Conservation (phyloP, 2,888 invertebrate genomes). For the Eueremaeus valkanovi region DNA sequence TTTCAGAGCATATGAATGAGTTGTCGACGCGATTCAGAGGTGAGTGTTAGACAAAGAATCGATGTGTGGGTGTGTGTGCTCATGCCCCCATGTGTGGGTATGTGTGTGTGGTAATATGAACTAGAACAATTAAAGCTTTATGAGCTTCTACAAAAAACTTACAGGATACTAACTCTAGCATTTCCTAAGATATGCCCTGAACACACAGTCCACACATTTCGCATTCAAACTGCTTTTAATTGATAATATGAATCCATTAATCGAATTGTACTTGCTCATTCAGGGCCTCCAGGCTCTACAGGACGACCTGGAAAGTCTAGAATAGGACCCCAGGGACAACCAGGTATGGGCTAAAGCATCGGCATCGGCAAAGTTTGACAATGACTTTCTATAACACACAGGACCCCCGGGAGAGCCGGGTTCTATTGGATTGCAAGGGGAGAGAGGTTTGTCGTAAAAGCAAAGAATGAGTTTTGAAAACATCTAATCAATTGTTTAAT, state of each 20-base stretch:
- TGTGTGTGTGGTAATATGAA: too few relatives aligned
- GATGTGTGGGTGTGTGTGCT: too few relatives aligned
- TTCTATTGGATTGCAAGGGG: constrained; percentile 46
- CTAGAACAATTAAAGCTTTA: too few relatives aligned
- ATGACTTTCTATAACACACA: neutral
- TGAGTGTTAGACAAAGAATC: too few relatives aligned
- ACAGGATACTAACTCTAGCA: too few relatives aligned
- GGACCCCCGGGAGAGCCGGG: constrained; percentile 48
- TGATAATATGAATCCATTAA: neutral
- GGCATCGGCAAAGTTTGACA: too few relatives aligned
- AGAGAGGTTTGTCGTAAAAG: constrained; percentile 46
- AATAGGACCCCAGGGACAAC: constrained; percentile 40
- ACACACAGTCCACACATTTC: too few relatives aligned
- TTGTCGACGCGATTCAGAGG: constrained; percentile 62
- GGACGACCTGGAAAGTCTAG: constrained; percentile 53
- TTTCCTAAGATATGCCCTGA: too few relatives aligned
- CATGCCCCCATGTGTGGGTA: too few relatives aligned
- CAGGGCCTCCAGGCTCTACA: constrained; percentile 65
- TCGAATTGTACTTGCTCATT: too few relatives aligned
- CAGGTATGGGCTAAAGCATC: constrained; percentile 43
- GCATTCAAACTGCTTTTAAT: neutral
- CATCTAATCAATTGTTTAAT: neutral
- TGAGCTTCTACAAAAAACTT: too few relatives aligned
- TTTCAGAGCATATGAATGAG: constrained; percentile 68
- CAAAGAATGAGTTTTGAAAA: neutral